Evolutionary conservation across 2,113 vertebrate species (phyloP), one percentile per base, ranked within the genome.

Genomic region (Laterallus jamaicensis): DNA sequence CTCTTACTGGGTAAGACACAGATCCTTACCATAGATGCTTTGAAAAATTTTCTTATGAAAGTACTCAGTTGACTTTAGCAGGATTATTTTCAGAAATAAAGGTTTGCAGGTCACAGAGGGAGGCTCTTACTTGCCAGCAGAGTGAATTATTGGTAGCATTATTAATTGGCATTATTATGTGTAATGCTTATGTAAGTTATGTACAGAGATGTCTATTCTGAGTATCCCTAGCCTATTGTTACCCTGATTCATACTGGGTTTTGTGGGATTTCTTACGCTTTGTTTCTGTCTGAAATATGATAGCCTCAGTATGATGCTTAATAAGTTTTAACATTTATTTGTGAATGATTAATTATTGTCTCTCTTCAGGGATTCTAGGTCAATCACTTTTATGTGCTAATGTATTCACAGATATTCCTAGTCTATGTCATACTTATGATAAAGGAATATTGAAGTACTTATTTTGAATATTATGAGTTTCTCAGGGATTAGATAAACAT

Each of bases 241-340:
- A 25, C 22, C 29, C 25, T 32, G 32, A 64, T 88, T 88, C 73
- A 40, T 37, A 42, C 86, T 85, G 60, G 75, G 82, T 29, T 69
- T 74, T 92, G 15, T 77, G 82, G 59, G 76, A 76, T 85, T 95
- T 74, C 49, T 88, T 62, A 86, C 21, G 14, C 75, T 49, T 32
- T 64, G 39, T 25, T 67, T 94, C 82, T 93, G 40, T 66, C 56
- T 60, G 85, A 95, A 87, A 92, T 93, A 90, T 79, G 80, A 87
- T 93, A 97, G 64, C 67, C 77, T 96, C 78, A 90, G 56, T 81
- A 67, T 94, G 91, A 80, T 62, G 22, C 42, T 89, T 92, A 96
- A 73, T 95, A 90, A 73, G 35, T 96, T 94, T 50, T 70, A 97
- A 77, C 82, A 63, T 96, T 97, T 97, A 78, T 93, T 97, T 97